Evolutionary conservation across 2,888 invertebrate genomes (phyloP), one percentile per base, ranked within the genome.

Genomic region (Buathra laborator): DNA sequence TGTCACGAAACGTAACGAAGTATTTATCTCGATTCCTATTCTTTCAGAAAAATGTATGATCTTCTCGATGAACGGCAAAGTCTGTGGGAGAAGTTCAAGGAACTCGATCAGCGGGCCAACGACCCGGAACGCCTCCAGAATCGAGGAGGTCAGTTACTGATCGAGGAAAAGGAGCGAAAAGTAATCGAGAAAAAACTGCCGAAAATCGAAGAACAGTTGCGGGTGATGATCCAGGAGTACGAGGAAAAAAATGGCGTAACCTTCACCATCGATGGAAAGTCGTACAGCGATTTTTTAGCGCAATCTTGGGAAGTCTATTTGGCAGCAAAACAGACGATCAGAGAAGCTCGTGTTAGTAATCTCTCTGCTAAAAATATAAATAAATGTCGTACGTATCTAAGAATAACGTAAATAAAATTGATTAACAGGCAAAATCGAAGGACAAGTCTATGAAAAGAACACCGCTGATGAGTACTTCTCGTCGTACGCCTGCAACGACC

Each of bases 111-210:
- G 24, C 95, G 96, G 74, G 96, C 97, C 0, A 95, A 95, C n/a
- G 97, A 97, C 90, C 97, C 97, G 0, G 96, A 97, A 87, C 95
- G 98, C 0, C 98, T 96, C 91, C 96, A 97, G 89, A 98, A 98
- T 93, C 95, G 99, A 51, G 98, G 98, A 0, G 98, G 98, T 0
- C 97, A 97, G 87, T 94, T 99, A 6, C 94, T 99, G 1, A 95
- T 96, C 74, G 98, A 98, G 92, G 98, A 99, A 93, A 97, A 97
- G 89, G 97, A 98, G 90, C 94, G 98, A n/a, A 98, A 97, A 92
- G 95, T 95, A 9, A 95, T 98, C 10, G 95, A 95, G 48, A 96
- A 94, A 88, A 95, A 96, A 94, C 93, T 98, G 71, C 97, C 97
- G 0, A 96, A 96, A 94, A 95, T 97, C 56, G 97, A 97, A 92